A percentile compares a stretch with the other conserved stretches of the same genome.
Conservation (phyloP, 2,888 invertebrate genomes). For the Erpobdella octoculata region DNA sequence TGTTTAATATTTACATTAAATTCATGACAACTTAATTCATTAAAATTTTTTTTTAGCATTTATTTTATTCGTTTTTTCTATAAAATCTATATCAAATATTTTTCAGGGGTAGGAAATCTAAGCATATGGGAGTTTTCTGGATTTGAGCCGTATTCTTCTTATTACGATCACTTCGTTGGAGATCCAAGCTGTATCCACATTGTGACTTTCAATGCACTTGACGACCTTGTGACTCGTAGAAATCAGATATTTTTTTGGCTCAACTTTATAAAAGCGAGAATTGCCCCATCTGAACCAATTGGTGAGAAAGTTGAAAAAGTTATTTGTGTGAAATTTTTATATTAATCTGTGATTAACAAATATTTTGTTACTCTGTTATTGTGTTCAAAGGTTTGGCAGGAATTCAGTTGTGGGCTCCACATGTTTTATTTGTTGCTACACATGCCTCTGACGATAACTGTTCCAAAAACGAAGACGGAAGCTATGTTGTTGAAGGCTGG, state of each 20-base stretch:
- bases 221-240: not conserved
- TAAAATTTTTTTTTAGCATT: not conserved
- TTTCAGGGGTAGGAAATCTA: not conserved
- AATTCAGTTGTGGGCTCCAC: conserved; percentile 54
- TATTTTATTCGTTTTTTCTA: not conserved
- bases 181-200: conserved; percentile 14
- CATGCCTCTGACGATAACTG: conserved; percentile 58
- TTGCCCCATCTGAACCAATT: conserved; percentile 4
- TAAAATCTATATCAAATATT: not conserved
- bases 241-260: conserved; percentile 12
- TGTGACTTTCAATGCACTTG: conserved; percentile 4
- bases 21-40: not conserved
- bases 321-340: no score
- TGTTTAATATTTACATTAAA: no score
- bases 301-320: not conserved
- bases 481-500: conserved; percentile 55
- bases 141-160: conserved; percentile 14
- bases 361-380: no score
- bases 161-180: conserved; percentile 13
- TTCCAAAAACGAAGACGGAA: conserved; percentile 57
- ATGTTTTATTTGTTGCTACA: conserved; percentile 60
- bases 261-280: not conserved
- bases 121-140: conserved; percentile 20
- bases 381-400: conserved; percentile 50
- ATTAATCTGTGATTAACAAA: no score